Conservation (phyloP, 2,113 vertebrate species). For the Chaenogobius annularis region DNA sequence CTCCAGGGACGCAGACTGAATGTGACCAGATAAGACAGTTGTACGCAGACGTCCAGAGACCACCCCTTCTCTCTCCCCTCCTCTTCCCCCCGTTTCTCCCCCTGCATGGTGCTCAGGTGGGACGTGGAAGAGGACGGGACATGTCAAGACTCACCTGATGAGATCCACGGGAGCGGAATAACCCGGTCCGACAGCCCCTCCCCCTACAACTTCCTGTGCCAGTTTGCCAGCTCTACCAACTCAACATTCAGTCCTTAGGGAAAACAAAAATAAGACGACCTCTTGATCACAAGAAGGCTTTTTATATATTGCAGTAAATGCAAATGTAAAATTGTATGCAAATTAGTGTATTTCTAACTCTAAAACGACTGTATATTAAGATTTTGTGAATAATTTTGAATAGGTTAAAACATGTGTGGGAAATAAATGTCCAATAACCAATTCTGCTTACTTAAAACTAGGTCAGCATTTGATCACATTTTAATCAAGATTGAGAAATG, state of each 20-base stretch:
- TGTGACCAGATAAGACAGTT: conserved; percentile 66
- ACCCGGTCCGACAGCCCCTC: conserved; percentile 67
- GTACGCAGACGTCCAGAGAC: conserved; percentile 42
- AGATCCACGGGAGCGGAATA: conserved; percentile 65
- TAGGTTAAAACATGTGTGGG: too few relatives aligned
- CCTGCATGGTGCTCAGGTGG: conserved; percentile 50
- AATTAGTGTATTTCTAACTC: too few relatives aligned
- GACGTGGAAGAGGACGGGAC: conserved; percentile 57
- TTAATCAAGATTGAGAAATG: too few relatives aligned
- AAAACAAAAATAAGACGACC: not conserved
- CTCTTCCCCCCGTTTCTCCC: not conserved
- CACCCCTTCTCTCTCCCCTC: conserved; percentile 18
- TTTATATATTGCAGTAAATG: not conserved
- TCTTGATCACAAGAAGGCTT: not conserved
- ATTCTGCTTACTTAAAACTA: too few relatives aligned
- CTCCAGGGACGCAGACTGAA: conserved; percentile 56
- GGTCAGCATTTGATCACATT: too few relatives aligned
- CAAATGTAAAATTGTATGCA: not conserved
- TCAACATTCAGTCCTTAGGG: not conserved
- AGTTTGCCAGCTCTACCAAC: conserved; percentile 29
- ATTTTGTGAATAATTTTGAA: too few relatives aligned
- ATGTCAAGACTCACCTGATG: conserved; percentile 65
- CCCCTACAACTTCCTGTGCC: conserved; percentile 52
- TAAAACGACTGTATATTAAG: too few relatives aligned
- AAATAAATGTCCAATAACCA: too few relatives aligned